Base-by-base conservation (phyloP, 2,113 vertebrate species). In the Amazona guildingii region DNA sequence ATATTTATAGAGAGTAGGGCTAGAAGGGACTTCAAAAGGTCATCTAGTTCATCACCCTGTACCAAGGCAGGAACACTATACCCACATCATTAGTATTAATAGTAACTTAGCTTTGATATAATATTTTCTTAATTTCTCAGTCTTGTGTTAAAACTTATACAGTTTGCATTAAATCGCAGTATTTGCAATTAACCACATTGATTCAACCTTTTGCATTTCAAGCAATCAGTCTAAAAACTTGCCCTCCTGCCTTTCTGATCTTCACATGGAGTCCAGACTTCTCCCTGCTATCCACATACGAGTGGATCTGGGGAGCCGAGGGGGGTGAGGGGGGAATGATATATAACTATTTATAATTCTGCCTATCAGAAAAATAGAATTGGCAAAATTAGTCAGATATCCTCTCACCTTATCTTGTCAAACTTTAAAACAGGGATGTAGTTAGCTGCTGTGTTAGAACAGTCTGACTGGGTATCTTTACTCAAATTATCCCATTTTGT, bases 71-170 rank as follows among this genome's bases (percentile, higher is more conserved):
- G 17, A 74, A 37, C 28, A 46, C 18, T 68, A 11, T 74, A 80
- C 16, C 23, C 25, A 21, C 1, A 14, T 80, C 0, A 3, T 86
- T 88, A 52, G 13, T 89, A 82, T 83, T 74, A 86, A 63, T n/a
- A 90, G n/a, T 75, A 85, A 66, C n/a, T 63, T 80, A 74, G 14
- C 19, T 88, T 74, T 80, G 70, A 41, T 77, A 28, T 28, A 55
- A 33, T 77, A 70, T 88, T 95, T 92, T 67, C 28, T 94, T 86
- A 94, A 63, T 86, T 86, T 90, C 23, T 77, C n/a, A 69, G 24
- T 7, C 1, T 73, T 67, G 28, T 66, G 16, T 61, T 81, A 74
- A 75, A 91, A 86, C 68, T 68, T 61, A 27, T 64, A 37, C 11
- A 87, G 19, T 33, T 90, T 85, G 6, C 24, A 46, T 82, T 80